These are phyloP conservation scores for Tragopan temminckii DNA, from an alignment of 2,797 vertebrate species.

Conservation along the genomic window DNA sequence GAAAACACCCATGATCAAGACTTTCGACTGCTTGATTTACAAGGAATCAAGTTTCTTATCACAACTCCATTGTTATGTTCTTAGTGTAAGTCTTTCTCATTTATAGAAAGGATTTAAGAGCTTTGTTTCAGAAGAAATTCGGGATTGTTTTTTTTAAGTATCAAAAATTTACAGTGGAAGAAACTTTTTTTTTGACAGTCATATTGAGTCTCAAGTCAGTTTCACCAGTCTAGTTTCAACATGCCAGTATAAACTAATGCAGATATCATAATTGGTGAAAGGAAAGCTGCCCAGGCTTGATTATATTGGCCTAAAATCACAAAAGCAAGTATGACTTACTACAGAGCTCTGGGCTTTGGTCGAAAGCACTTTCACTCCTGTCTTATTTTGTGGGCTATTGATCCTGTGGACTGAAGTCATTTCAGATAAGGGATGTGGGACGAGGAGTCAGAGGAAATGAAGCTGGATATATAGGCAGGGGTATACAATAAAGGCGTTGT, in stretches of 20 bases:
- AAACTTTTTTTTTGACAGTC: background rate
- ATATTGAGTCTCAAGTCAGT: background rate
- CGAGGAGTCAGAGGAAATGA: slow-evolving; percentile 41
- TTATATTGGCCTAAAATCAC: background rate
- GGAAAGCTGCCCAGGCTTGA: background rate
- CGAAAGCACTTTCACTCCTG: background rate
- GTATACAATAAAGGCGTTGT: background rate
- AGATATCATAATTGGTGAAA: background rate
- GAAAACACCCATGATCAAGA: background rate
- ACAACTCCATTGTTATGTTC: background rate
- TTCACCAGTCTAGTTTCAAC: background rate
- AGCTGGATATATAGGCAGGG: background rate
- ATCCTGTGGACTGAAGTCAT: slow-evolving; percentile 9
- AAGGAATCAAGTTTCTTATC: background rate
- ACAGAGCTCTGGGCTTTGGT: background rate
- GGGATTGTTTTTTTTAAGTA: background rate
- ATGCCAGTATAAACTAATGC: background rate
- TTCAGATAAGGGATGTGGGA: slow-evolving; percentile 38
- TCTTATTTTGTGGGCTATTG: slow-evolving; percentile 5
- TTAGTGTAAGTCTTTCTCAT: background rate
- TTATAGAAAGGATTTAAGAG: background rate
- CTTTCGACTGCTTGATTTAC: background rate
- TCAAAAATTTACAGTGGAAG: background rate
- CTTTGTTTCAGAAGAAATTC: background rate
- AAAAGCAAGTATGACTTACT: background rate